A percentile compares a stretch with the other conserved stretches of the same genome.
phyloP scores from a whole-genome alignment of 2,888 invertebrate genomes.

The Ommatoiulus sabulosus region DNA sequence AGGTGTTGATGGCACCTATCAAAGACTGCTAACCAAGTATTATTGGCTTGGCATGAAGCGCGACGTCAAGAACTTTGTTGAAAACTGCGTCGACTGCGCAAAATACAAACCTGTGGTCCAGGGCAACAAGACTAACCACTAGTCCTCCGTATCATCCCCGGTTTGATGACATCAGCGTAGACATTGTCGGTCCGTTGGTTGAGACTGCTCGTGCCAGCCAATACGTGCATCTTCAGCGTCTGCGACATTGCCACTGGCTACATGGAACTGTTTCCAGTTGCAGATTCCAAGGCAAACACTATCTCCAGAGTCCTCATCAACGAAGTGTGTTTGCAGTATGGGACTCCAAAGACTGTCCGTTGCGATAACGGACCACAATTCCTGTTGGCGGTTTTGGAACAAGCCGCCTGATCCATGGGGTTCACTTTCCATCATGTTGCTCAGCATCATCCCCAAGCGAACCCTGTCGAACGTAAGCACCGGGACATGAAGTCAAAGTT shows the following conservation, averaged over 20 bases:
- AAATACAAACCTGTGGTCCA: too few species aligned
- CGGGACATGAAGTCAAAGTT: background rate
- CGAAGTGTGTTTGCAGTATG: background rate
- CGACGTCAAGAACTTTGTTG: too few species aligned
- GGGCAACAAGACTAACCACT: background rate
- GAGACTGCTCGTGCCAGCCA: too few species aligned
- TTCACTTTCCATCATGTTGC: background rate
- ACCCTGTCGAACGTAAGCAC: background rate
- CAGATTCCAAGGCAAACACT: background rate
- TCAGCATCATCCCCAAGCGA: background rate
- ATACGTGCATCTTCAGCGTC: background rate
- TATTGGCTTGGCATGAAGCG: too few species aligned
- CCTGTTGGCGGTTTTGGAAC: background rate
- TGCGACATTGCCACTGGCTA: background rate
- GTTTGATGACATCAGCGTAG: background rate
- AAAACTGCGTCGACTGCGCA: too few species aligned
- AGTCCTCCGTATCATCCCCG: background rate
- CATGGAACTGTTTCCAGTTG: background rate
- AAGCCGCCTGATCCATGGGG: background rate
- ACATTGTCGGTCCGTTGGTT: background rate
- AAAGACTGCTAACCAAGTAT: too few species aligned
- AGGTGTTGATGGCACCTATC: too few species aligned
- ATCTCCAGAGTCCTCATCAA: background rate
- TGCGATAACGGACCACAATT: background rate
- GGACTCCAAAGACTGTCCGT: background rate